Conservation (phyloP, 2,888 invertebrate species). For the Aporophyla nigra region DNA sequence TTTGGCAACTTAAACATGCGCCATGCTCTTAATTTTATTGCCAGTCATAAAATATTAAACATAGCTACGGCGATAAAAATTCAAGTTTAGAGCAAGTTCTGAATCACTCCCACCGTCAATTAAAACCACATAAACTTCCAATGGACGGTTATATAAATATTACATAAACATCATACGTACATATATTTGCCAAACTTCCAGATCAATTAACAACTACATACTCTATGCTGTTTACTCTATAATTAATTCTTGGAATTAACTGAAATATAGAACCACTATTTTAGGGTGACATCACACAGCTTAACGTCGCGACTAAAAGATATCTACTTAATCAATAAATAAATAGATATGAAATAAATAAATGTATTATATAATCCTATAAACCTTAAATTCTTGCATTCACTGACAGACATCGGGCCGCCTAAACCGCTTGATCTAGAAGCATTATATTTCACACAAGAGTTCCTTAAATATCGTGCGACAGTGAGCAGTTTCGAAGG, state of each 20-base stretch:
- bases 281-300: slow-evolving; percentile 34
- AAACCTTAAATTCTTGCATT: neutral
- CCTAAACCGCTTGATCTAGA: neutral
- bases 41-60: slow-evolving; percentile 36
- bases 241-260: slow-evolving; percentile 25
- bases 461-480: neutral
- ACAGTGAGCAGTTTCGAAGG: neutral
- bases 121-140: slow-evolving; percentile 48
- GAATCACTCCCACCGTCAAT: slow-evolving; percentile 45
- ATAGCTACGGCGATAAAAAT: slow-evolving; percentile 32
- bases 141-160: slow-evolving; percentile 24
- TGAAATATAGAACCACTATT: slow-evolving; percentile 1
- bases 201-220: slow-evolving; percentile 45
- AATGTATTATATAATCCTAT: too few species aligned
- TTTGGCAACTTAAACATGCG: neutral
- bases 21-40: slow-evolving; percentile 21
- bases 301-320: neutral
- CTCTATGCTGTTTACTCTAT: slow-evolving; percentile 24
- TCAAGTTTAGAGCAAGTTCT: slow-evolving; percentile 22
- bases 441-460: neutral
- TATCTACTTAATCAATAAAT: too few species aligned
- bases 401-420: too few species aligned
- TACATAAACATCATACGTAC: slow-evolving; percentile 4
- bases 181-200: slow-evolving; percentile 32
- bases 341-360: too few species aligned